phyloP scores from a whole-genome alignment of 2,113 vertebrate species.

The Paedocypris sp. region DNA sequence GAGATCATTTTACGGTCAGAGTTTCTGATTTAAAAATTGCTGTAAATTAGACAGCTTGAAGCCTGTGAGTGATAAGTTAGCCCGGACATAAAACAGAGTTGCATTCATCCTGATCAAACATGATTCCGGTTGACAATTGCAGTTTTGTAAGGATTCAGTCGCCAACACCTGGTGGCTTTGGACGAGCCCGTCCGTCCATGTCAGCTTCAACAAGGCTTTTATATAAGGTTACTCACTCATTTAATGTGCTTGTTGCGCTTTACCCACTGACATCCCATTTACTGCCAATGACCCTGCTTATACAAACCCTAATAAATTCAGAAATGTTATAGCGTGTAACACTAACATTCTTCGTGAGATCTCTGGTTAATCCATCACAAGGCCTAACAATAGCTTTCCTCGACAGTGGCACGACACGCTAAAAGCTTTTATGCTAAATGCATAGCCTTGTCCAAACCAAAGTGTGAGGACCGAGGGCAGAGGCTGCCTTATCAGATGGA shows the following conservation, averaged over 20 bases:
- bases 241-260: constrained; percentile 72
- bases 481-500: constrained; percentile 63
- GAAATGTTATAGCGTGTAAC: constrained; percentile 70
- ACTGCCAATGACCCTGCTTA: constrained; percentile 74
- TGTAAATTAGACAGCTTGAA: too few relatives aligned
- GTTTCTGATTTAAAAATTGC: too few relatives aligned
- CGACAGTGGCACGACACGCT: constrained; percentile 56
- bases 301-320: constrained; percentile 75
- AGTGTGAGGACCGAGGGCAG: constrained; percentile 18
- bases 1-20: not conserved
- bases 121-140: not conserved
- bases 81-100: not conserved
- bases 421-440: constrained; percentile 71
- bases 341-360: constrained; percentile 67
- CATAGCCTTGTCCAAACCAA: constrained; percentile 53
- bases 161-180: not conserved
- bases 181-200: not conserved
- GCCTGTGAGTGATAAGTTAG: not conserved
- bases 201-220: constrained; percentile 15
- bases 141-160: not conserved
- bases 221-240: constrained; percentile 67
- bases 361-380: constrained; percentile 69
- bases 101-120: too few relatives aligned
- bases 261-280: constrained; percentile 79
- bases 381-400: constrained; percentile 69